Conservation (phyloP, 2,888 invertebrate species). For the Agonopterix subpropinquella region DNA sequence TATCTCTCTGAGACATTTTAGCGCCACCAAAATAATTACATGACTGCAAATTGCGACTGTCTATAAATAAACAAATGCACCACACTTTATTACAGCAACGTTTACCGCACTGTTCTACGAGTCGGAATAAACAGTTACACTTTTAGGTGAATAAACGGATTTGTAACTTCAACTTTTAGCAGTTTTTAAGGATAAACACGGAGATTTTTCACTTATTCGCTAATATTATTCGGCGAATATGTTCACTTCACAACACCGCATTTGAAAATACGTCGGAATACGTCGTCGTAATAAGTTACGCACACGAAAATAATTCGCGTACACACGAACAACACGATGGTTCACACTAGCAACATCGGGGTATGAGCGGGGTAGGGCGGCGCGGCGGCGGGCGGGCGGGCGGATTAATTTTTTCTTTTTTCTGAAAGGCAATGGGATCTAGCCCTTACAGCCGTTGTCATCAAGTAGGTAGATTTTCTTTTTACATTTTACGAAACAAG, state of each 20-base stretch:
- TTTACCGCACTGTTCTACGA: constrained; percentile 25
- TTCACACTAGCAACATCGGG: not conserved
- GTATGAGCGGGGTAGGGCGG: not conserved
- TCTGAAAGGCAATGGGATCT: no score
- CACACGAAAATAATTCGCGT: constrained; percentile 18
- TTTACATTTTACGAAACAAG: no score
- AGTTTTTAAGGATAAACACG: constrained; percentile 5
- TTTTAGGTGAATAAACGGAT: constrained; percentile 2
- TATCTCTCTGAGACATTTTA: constrained; percentile 86
- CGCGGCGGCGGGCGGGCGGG: no score
- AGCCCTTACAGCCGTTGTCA: no score
- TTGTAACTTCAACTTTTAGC: no score
- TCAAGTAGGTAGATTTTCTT: no score
- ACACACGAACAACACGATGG: no score
- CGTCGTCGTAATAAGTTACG: constrained; percentile 34
- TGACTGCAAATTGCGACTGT: constrained; percentile 67
- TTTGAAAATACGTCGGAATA: constrained; percentile 10
- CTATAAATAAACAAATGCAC: constrained; percentile 76
- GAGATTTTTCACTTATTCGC: constrained; percentile 17
- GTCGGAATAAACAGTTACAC: constrained; percentile 5
- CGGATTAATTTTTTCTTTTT: no score
- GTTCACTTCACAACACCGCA: constrained; percentile 35
- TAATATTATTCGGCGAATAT: constrained; percentile 26
- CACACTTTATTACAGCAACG: constrained; percentile 37
- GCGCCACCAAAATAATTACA: constrained; percentile 64